These are phyloP conservation scores for Oreochromis niloticus DNA, from an alignment of 2,113 vertebrate species.

Conservation along the genomic window DNA sequence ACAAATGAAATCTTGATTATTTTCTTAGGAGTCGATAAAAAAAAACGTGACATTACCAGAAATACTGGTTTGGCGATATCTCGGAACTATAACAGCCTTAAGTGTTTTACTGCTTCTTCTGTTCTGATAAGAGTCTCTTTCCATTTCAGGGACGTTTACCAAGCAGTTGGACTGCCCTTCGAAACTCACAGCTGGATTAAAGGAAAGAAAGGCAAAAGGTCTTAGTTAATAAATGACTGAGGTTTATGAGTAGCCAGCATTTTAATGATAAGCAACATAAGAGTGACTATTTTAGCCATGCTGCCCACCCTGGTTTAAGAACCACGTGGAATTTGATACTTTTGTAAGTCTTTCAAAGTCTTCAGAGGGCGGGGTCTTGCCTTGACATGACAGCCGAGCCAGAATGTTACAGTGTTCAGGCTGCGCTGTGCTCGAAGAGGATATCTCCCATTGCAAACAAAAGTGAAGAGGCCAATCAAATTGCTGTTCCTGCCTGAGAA, in stretches of 20 bases:
- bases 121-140: slow-evolving; percentile 36
- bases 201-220: neutral
- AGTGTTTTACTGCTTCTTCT: slow-evolving; percentile 27
- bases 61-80: neutral
- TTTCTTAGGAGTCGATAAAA: neutral
- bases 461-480: slow-evolving; percentile 44
- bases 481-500: slow-evolving; percentile 33
- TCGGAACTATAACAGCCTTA: neutral
- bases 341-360: neutral
- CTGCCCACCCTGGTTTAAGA: neutral
- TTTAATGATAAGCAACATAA: neutral
- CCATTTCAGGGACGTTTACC: neutral
- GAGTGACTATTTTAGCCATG: neutral
- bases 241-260: neutral
- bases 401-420: slow-evolving; percentile 28
- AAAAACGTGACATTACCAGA: neutral
- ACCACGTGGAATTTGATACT: neutral
- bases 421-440: slow-evolving; percentile 30
- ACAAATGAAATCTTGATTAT: neutral
- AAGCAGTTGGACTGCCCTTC: neutral
- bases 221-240: neutral
- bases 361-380: neutral
- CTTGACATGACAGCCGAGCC: slow-evolving; percentile 9
- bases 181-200: neutral
- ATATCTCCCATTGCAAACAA: slow-evolving; percentile 41